Base-by-base conservation (phyloP, 2,797 vertebrate species). In the Smutsia temminckii region DNA sequence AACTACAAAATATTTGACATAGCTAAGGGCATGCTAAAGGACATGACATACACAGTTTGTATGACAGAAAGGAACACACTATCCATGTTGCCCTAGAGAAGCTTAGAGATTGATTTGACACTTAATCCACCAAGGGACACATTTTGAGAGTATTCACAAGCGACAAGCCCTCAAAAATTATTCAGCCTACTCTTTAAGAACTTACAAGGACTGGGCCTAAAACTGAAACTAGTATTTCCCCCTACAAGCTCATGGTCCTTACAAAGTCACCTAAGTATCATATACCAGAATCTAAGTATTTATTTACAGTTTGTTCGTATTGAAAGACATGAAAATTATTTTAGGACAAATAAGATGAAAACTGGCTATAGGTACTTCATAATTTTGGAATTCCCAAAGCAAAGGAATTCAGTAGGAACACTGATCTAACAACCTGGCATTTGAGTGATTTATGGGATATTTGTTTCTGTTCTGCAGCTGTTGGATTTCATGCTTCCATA, bases 381-480 rank as follows among this genome's bases (percentile, higher is more conserved):
- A 92, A 84, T 10, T 84, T 84, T 0, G 59, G 29, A 91, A 57
- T 61, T 75, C 21, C 81, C 53, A 94, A n/a, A 37, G 3, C 13
- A 32, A 9, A 87, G 27, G 20, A 97, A 96, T 90, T 95, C 88
- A 95, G 29, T 42, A 23, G 1, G 59, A 79, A 68, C 1, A 34
- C 51, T 9, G 3, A 84, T 86, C 55, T 51, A 72, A 25, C 40
- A 81, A 89, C 5, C 92, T 95, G 51, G 51, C 64, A 61, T 69
- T 90, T 25, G 18, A 21, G 18, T 92, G 40, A 94, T 96, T 96
- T 96, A 95, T 89, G 18, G 59, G 79, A 37, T 63, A 91, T 81
- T 86, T 90, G 11, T 64, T 94, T 97, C 89, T 95, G 27, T 86
- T 95, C 87, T 94, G 57, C 49, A 96, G 27, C 32, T 92, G n/a